phyloP scores from a whole-genome alignment of 2,888 invertebrate genomes.

The Orthosia gracilis region DNA sequence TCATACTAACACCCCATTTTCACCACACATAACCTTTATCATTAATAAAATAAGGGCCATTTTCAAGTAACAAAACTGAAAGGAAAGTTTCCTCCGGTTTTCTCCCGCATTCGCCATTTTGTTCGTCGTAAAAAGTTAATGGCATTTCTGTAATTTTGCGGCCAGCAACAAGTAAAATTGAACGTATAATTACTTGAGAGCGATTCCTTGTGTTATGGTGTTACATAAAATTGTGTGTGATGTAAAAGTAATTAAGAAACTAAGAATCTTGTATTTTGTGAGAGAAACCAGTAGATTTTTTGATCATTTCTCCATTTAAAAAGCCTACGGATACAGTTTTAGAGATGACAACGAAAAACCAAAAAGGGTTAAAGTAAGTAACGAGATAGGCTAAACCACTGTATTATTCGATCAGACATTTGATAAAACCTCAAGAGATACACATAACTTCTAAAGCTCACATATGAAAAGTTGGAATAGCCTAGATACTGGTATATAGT shows the following conservation, averaged over 20 bases:
- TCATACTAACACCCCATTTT: conserved; percentile 68
- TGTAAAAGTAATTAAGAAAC: conserved; percentile 26
- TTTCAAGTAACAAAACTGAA: conserved; percentile 63
- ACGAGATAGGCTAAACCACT: background rate
- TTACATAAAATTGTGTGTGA: conserved; percentile 53
- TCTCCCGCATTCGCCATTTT: conserved; percentile 82
- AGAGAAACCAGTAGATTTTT: background rate
- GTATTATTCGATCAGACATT: background rate
- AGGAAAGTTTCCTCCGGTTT: conserved; percentile 73
- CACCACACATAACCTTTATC: conserved; percentile 68
- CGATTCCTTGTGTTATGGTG: conserved; percentile 66
- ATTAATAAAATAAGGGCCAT: conserved; percentile 66
- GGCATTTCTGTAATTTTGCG: conserved; percentile 83
- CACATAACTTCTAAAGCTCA: background rate
- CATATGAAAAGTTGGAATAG: background rate
- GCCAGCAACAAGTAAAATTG: conserved; percentile 87
- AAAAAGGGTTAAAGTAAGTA: background rate
- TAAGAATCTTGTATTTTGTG: background rate
- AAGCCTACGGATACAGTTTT: background rate
- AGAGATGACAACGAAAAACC: background rate
- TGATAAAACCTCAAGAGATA: background rate
- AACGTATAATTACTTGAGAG: conserved; percentile 83
- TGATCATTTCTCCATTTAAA: background rate
- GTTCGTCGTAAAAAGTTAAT: conserved; percentile 89
- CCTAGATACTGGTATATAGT: background rate